Evolutionary conservation across 2,888 invertebrate species (phyloP).

Genomic region (Xylocampa areola): DNA sequence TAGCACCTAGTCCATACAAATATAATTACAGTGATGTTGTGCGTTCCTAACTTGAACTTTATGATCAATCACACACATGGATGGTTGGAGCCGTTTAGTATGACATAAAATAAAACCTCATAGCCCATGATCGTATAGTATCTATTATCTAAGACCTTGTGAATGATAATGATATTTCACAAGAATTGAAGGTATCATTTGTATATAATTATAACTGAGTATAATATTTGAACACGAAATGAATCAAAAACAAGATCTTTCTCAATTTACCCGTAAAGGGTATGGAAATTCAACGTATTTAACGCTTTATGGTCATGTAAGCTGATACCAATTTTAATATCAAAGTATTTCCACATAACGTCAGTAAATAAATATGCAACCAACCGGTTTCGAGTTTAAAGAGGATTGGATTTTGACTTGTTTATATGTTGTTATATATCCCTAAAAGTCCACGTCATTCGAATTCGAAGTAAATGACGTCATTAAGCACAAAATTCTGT

Average conservation of each 20-base stretch:
- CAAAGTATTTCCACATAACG: slow-evolving; percentile 40
- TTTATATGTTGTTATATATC: slow-evolving; percentile 30
- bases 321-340: slow-evolving; percentile 47
- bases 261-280: slow-evolving; percentile 39
- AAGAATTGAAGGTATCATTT: slow-evolving; percentile 32
- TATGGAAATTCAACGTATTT: slow-evolving; percentile 36
- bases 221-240: too few relatives aligned
- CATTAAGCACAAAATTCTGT: slow-evolving; percentile 13
- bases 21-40: neutral
- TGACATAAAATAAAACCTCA: slow-evolving; percentile 13
- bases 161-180: slow-evolving; percentile 34
- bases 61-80: slow-evolving; percentile 5
- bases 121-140: slow-evolving; percentile 12
- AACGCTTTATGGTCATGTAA: slow-evolving; percentile 45
- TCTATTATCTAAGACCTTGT: slow-evolving; percentile 20
- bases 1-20: too few relatives aligned
- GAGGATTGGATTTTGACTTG: slow-evolving; percentile 36
- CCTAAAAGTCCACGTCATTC: slow-evolving; percentile 14
- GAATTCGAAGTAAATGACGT: slow-evolving; percentile 30
- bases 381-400: slow-evolving; percentile 44
- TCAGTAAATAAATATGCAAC: slow-evolving; percentile 36
- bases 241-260: slow-evolving; percentile 37
- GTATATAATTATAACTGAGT: too few relatives aligned
- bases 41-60: neutral
- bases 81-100: slow-evolving; percentile 7